Evolutionary conservation across 2,113 vertebrate species (phyloP).

Genomic region (Scopus umbretta): DNA sequence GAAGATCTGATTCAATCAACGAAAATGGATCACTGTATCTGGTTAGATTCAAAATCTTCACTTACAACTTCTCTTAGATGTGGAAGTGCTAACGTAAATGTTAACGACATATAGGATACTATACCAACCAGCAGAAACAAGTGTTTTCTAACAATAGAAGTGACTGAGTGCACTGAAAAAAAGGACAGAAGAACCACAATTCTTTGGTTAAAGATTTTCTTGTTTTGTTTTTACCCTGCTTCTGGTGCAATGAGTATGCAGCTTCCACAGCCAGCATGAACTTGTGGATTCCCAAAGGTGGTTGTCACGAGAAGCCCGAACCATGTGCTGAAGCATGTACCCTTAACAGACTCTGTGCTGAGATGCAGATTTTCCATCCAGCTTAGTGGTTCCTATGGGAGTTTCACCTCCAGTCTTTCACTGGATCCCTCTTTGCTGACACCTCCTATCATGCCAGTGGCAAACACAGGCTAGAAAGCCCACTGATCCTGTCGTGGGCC

Average conservation of each 20-base stretch:
- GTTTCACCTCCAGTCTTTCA: neutral
- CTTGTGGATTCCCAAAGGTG: neutral
- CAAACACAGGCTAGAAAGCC: neutral
- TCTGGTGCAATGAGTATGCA: neutral
- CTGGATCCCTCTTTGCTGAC: neutral
- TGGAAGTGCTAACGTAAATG: neutral
- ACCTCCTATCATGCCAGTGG: neutral
- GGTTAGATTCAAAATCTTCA: neutral
- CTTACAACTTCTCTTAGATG: neutral
- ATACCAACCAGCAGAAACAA: neutral
- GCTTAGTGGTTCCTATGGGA: neutral
- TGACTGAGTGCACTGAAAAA: neutral
- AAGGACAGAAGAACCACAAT: neutral
- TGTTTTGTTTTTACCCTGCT: neutral
- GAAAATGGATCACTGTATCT: neutral
- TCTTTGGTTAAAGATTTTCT: neutral
- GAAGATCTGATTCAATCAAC: neutral
- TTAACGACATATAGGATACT: neutral
- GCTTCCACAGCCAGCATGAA: neutral
- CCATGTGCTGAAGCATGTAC: neutral
- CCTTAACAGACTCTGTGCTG: neutral
- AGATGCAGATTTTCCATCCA: neutral
- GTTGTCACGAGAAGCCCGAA: neutral
- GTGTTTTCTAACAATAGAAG: neutral
- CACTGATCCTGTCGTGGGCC: neutral